Evolutionary conservation across 2,888 invertebrate genomes (phyloP), one percentile per base, ranked within the genome.

Genomic region (Euplagia quadripunctaria): DNA sequence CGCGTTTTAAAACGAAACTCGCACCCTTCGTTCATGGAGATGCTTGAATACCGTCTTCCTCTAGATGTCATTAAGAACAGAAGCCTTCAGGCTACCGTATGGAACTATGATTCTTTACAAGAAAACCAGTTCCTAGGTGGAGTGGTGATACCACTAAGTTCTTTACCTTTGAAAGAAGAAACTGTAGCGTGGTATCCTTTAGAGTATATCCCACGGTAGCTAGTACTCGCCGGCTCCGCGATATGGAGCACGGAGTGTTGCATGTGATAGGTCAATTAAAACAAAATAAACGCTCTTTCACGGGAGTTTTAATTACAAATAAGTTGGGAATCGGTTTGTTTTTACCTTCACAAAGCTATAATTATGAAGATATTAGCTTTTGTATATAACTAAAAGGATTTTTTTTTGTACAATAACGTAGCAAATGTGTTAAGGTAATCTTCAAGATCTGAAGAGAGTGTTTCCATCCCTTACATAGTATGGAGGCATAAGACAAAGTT

Each of bases 11-110:
- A 98, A 86, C 98, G 98, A 82, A 98, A 98, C 89, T 98, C 98
- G 87, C 99, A 99, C 93, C 99, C 99, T 0, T 99, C 99, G 31
- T 99, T 99, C 94, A 99, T 99, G 98, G 99, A 99, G 96, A 99
- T 99, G 98, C 95, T 99, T 91, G 98, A 98, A 89, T 99, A 99
- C 88, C 97, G 98, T 76, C 97, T 99, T 95, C 97, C 98, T 0
- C 88, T 98, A 79, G 98, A 98, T 68, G 97, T 98, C 64, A 97
- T 99, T 20, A 96, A 97, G 88, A 96, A 96, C 81, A 96, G 98
- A 68, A 97, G 96, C 14, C 94, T 99, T n/a, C 98, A 99, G 91
- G 99, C 99, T 0, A 98, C 99, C 0, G 98, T 99, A 14, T 99
- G 99, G 99, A 98, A 98, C 90, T 98, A 99, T 92, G 99, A 99